phyloP scores from a whole-genome alignment of 2,797 vertebrate genomes.

The Gambelia wislizenii region DNA sequence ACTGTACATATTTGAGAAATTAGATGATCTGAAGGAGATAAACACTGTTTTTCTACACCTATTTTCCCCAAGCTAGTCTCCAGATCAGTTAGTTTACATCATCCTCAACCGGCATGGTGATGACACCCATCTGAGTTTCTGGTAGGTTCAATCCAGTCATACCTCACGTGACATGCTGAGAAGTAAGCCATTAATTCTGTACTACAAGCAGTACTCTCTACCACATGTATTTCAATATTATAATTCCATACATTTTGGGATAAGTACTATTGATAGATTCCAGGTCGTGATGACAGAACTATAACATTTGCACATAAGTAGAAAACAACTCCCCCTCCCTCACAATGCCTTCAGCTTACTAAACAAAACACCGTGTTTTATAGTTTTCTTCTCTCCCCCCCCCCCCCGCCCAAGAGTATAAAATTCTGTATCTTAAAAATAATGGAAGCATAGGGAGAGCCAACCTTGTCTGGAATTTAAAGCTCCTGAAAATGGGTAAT shows the following conservation, averaged over 20 bases:
- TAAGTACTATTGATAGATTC: constrained; percentile 38
- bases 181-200: background rate
- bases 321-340: background rate
- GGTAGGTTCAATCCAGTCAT: background rate
- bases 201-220: background rate
- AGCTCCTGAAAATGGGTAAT: constrained; percentile 55
- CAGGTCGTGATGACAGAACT: constrained; percentile 56
- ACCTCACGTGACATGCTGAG: background rate
- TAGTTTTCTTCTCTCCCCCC: constrained; percentile 49
- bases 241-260: constrained; percentile 50
- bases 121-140: background rate
- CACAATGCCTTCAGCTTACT: constrained; percentile 28
- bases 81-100: background rate
- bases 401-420: too few species aligned
- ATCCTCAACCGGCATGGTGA: background rate
- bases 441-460: constrained; percentile 50
- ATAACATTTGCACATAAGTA: constrained; percentile 17
- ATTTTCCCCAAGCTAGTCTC: too few species aligned
- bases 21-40: background rate
- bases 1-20: background rate
- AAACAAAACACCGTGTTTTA: constrained; percentile 53
- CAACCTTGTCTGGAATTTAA: constrained; percentile 34
- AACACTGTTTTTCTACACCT: background rate
- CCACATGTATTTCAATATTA: constrained; percentile 2
- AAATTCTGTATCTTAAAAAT: background rate